A percentile compares a stretch with the other conserved stretches of the same genome.
These are phyloP conservation scores for Charina bottae DNA, from an alignment of 2,113 vertebrate species.

Conservation along the genomic window DNA sequence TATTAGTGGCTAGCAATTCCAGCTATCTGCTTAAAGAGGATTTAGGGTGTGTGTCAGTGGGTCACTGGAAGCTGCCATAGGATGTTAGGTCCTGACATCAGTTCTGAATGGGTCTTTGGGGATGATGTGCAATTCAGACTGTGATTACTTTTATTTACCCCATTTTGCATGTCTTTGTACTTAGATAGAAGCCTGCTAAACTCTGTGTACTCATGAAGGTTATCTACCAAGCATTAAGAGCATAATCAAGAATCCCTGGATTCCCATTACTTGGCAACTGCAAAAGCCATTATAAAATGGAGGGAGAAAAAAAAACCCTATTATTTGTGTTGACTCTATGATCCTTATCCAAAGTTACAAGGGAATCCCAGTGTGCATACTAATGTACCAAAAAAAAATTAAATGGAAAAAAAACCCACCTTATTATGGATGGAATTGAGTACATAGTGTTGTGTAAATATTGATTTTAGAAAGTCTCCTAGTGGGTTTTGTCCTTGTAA, in stretches of 20 bases:
- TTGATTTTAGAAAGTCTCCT: background rate
- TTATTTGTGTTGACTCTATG: background rate
- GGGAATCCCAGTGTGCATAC: background rate
- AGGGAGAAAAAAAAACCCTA: background rate
- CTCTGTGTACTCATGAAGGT: background rate
- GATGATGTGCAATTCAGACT: background rate
- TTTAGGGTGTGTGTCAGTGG: background rate
- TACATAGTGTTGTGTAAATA: background rate
- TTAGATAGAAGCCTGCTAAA: background rate
- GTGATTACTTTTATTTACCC: background rate
- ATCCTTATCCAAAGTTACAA: background rate
- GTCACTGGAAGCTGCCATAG: background rate
- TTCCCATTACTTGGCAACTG: background rate
- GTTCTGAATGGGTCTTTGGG: background rate
- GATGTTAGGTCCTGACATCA: background rate
- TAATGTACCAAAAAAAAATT: background rate
- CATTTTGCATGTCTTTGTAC: background rate
- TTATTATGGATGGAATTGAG: background rate
- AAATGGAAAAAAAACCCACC: background rate
- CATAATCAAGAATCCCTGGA: background rate
- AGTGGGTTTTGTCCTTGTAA: background rate
- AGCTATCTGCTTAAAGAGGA: background rate
- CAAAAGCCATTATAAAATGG: background rate
- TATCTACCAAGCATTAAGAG: background rate
- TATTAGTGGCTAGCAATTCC: background rate